Evolutionary conservation across 1,140 invertebrate species (phyloP), one percentile per base, ranked within the genome.

Genomic region (Drosophila melanica): DNA sequence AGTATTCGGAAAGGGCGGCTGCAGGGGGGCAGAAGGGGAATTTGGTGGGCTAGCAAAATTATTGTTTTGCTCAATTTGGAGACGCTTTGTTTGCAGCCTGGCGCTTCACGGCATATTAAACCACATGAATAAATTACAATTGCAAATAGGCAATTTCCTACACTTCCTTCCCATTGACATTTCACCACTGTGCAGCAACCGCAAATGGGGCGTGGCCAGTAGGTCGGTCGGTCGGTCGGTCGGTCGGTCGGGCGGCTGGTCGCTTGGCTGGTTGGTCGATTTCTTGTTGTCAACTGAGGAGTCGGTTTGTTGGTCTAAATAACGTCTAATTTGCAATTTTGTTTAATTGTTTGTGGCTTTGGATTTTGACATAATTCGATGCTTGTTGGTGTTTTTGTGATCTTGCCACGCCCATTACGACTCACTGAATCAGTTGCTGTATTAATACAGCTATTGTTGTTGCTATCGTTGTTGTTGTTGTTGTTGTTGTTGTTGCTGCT

Each of bases 71-170:
- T 68, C 75, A 65, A 77, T 77, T 73, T 66, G 66, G 42, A 44
- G 62, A 37, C 48, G 58, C 23, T 69, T 62, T 41, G 35, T 48
- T 51, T 74, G 53, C 54, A 68, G 78, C 72, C 76, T 77, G 71
- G 23, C 69, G 84, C 74, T 89, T 89, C 84, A 89, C 79, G 84
- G 84, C 85, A 69, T 89, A 89, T 89, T 89, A 89, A 89, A 73
- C 85, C 81, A 80, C 82, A 89, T 89, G 84, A 89, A 89, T 89
- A 89, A 89, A 89, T 89, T 89, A 89, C 84, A 89, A 89, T 89
- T 87, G 84, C 84, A 89, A 89, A 89, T 89, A 89, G 84, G 84
- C 84, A 89, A 89, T 89, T 89, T 89, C 84, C 84, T 89, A 84
- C 85, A 89, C 84, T 89, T 89, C 84, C 84, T 89, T 89, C 79